These are phyloP conservation scores for Hippocampus mohnikei DNA, from an alignment of 2,113 vertebrate species.

Conservation along the genomic window DNA sequence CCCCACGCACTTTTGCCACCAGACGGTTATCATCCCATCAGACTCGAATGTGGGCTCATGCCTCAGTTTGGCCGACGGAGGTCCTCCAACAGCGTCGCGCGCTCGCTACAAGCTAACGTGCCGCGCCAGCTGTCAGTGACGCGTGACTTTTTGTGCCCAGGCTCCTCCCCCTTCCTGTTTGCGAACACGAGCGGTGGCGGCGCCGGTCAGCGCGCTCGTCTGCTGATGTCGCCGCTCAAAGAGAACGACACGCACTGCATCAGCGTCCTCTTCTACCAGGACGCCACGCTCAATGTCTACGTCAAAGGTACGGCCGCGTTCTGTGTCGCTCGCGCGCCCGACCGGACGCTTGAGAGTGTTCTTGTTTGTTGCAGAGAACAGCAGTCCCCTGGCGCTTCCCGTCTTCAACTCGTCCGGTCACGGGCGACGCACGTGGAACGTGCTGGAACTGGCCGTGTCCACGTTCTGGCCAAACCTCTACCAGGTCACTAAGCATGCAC, in stretches of 20 bases:
- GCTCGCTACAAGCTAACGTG: neutral
- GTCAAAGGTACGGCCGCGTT: slow-evolving; percentile 67
- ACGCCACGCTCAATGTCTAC: slow-evolving; percentile 83
- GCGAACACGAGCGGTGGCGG: slow-evolving; percentile 85
- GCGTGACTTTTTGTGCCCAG: slow-evolving; percentile 60
- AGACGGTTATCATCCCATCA: too few relatives aligned
- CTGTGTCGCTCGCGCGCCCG: too few relatives aligned
- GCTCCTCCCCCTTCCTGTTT: slow-evolving; percentile 85
- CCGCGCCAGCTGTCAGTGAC: neutral
- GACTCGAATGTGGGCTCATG: too few relatives aligned
- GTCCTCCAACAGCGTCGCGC: too few relatives aligned
- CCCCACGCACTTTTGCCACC: too few relatives aligned
- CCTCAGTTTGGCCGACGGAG: too few relatives aligned
- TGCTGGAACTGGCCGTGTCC: slow-evolving; percentile 90
- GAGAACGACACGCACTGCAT: slow-evolving; percentile 97
- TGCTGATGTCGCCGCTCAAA: slow-evolving; percentile 85
- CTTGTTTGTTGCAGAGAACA: slow-evolving; percentile 74
- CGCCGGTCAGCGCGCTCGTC: slow-evolving; percentile 79
- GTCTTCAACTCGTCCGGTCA: slow-evolving; percentile 86
- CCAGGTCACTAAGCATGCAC: slow-evolving; percentile 74
- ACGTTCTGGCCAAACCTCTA: slow-evolving; percentile 97
- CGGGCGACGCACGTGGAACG: slow-evolving; percentile 80
- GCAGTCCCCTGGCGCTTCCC: slow-evolving; percentile 81
- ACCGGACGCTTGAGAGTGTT: neutral
- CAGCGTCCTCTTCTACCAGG: slow-evolving; percentile 86